Percentiles rank a stretch among this genome's conserved stretches.
These are phyloP conservation scores for Drosophila punjabiensis DNA, from an alignment of 1,140 invertebrate species.

Conservation along the genomic window DNA sequence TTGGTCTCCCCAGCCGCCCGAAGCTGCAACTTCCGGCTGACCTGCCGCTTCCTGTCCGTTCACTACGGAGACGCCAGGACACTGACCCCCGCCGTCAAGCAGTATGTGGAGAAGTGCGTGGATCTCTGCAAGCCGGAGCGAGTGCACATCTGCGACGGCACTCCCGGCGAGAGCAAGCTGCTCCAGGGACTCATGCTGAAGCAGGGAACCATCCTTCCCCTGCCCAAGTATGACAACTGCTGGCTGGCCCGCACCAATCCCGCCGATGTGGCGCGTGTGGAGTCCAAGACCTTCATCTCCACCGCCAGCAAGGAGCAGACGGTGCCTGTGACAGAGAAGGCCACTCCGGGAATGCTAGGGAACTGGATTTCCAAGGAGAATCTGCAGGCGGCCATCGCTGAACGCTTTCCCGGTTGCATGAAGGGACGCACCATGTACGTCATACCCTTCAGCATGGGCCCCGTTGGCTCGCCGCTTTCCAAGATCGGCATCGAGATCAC, in stretches of 20 bases:
- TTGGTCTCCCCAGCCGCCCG: conserved; percentile 25
- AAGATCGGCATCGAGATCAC: conserved; percentile 97
- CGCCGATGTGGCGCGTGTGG: conserved; percentile 96
- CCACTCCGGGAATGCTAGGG: conserved; percentile 90
- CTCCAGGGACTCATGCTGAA: conserved; percentile 88
- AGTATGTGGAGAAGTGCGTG: conserved; percentile 89
- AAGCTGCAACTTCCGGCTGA: conserved; percentile 59
- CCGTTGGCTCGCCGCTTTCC: conserved; percentile 93
- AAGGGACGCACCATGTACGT: conserved; percentile 97
- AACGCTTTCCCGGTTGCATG: conserved; percentile 95
- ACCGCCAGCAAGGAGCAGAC: conserved; percentile 91
- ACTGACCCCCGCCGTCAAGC: conserved; percentile 86
- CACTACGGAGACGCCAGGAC: conserved; percentile 67
- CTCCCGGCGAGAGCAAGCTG: conserved; percentile 89
- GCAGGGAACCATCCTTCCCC: conserved; percentile 89
- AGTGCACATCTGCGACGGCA: conserved; percentile 94
- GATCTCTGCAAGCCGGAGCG: conserved; percentile 90
- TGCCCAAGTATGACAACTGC: conserved; percentile 95
- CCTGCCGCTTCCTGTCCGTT: conserved; percentile 64
- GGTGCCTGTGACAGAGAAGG: conserved; percentile 89
- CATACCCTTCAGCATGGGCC: conserved; percentile 98
- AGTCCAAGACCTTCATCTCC: conserved; percentile 95
- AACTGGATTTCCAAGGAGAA: conserved; percentile 96
- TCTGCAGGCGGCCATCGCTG: conserved; percentile 90
- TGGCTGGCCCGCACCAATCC: conserved; percentile 96